Conservation (phyloP, 2,113 vertebrate species). For the Lamprologus lemairii region DNA sequence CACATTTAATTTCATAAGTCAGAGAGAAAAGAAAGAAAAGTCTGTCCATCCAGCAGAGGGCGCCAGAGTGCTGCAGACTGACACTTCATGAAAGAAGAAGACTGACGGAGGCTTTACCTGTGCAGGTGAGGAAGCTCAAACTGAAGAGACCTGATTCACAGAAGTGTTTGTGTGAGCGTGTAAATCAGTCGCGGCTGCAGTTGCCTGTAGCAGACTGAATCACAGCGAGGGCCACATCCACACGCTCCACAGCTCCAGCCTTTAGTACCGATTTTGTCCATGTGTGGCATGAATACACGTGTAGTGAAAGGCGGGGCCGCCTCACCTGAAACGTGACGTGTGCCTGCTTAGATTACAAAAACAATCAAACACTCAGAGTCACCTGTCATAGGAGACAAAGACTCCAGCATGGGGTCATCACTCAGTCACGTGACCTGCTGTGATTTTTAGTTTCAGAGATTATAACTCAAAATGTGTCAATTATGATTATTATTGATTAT, state of each 20-base stretch:
- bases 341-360: neutral
- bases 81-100: neutral
- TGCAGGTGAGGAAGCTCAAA: neutral
- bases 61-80: neutral
- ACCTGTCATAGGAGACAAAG: neutral
- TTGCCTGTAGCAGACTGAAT: neutral
- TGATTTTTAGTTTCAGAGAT: too few relatives aligned
- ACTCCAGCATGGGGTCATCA: too few relatives aligned
- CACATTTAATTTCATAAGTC: neutral
- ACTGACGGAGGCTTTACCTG: neutral
- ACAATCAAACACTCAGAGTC: rapidly evolving
- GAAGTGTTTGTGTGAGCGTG: neutral
- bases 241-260: neutral
- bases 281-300: neutral
- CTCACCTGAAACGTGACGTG: neutral
- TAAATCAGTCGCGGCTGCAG: neutral
- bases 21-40: rapidly evolving
- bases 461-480: too few relatives aligned
- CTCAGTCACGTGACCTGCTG: too few relatives aligned
- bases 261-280: rapidly evolving
- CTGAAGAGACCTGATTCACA: neutral
- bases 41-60: neutral
- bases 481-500: too few relatives aligned
- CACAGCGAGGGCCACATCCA: neutral
- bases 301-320: neutral